Conservation (phyloP, 2,888 invertebrate genomes). For the Lasioglossum lativentre region DNA sequence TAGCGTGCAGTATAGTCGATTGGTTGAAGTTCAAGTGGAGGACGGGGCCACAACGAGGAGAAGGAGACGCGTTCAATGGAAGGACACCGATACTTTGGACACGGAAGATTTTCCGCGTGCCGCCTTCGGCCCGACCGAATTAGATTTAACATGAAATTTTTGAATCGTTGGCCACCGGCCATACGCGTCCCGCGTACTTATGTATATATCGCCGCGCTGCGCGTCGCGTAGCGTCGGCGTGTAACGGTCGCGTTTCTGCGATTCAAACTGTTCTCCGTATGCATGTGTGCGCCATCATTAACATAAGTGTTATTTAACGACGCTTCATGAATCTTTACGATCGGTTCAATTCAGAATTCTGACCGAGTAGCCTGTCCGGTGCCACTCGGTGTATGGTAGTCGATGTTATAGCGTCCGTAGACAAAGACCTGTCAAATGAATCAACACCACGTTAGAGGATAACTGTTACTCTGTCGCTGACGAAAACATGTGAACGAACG, state of each 20-base stretch:
- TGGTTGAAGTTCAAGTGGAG: slow-evolving; percentile 37
- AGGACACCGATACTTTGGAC: slow-evolving; percentile 6
- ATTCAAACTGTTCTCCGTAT: slow-evolving; percentile 17
- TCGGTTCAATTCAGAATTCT: slow-evolving; percentile 47
- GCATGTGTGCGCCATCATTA: slow-evolving; percentile 41
- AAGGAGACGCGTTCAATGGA: slow-evolving; percentile 23
- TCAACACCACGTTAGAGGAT: not conserved
- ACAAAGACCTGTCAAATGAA: slow-evolving; percentile 21
- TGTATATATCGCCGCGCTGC: not conserved
- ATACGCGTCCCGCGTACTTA: not conserved
- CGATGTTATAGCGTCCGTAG: slow-evolving; percentile 13
- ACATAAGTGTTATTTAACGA: slow-evolving; percentile 60
- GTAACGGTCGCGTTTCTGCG: slow-evolving; percentile 46
- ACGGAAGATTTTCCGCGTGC: slow-evolving; percentile 7
- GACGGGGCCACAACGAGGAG: not conserved
- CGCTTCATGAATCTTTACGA: slow-evolving; percentile 55
- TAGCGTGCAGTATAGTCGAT: not conserved
- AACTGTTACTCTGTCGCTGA: not conserved
- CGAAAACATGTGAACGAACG: not conserved
- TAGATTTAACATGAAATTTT: slow-evolving; percentile 42
- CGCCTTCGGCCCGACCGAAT: slow-evolving; percentile 22
- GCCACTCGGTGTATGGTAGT: slow-evolving; percentile 20
- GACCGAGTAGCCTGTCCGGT: slow-evolving; percentile 28
- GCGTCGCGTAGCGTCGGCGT: not conserved
- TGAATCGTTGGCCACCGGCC: slow-evolving; percentile 33